Percentiles rank a stretch among this genome's conserved stretches.
Evolutionary conservation across 2,888 invertebrate genomes (phyloP).

Genomic region (Drosophila neoperkinsi): DNA sequence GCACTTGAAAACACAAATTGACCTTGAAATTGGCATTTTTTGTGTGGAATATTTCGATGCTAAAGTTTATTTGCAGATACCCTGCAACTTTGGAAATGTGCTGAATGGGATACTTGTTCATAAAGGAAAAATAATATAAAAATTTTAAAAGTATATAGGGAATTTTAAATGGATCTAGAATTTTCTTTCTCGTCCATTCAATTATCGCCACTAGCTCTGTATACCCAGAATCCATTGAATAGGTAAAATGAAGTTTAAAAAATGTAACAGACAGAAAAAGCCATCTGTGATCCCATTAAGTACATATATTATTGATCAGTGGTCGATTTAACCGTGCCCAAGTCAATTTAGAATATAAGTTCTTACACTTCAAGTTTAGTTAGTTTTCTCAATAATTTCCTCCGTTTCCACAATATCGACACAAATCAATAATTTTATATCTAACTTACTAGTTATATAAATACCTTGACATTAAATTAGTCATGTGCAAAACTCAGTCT

Average conservation of each 20-base stretch:
- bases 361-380: not conserved
- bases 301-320: not conserved
- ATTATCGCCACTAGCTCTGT: no score
- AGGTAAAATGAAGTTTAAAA: not conserved
- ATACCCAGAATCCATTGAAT: not conserved
- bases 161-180: not conserved
- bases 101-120: not conserved
- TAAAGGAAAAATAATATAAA: not conserved
- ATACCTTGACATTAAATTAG: not conserved
- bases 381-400: no score
- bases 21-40: conserved; percentile 51
- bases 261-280: not conserved
- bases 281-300: not conserved
- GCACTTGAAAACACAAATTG: conserved; percentile 50
- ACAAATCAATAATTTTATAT: no score
- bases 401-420: no score
- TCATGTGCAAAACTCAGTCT: no score
- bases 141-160: not conserved
- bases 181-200: not conserved
- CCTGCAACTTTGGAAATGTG: not conserved
- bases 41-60: conserved; percentile 23
- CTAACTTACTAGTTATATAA: no score
- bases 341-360: not conserved
- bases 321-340: not conserved
- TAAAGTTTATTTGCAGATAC: conserved; percentile 20